Evolutionary conservation across 92 coral and sea anemone genomes (phyloP).

Genomic region (Phenganax stokvisi): DNA sequence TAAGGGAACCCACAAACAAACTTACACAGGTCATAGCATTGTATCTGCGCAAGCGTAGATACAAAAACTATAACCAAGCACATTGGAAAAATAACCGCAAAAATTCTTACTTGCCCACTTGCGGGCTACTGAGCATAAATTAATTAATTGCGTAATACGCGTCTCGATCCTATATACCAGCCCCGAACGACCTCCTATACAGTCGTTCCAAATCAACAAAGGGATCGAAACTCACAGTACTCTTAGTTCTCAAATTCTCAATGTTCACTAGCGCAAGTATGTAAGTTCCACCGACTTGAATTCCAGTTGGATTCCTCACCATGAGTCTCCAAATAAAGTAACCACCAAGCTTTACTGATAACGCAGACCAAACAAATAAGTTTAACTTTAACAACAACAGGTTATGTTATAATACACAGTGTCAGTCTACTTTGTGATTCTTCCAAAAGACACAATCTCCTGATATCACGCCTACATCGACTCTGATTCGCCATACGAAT

Average conservation of each 20-base stretch:
- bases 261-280: conserved; percentile 16
- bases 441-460: conserved; percentile 25
- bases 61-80: no score
- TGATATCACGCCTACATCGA: conserved; percentile 16
- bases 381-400: background rate
- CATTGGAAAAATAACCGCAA: no score
- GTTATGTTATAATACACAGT: background rate
- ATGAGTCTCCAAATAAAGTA: background rate
- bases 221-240: conserved; percentile 7
- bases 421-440: background rate
- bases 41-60: no score
- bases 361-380: background rate
- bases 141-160: no score
- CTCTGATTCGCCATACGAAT: conserved; percentile 31
- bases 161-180: conserved; percentile 30
- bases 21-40: no score
- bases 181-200: conserved; percentile 28
- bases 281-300: background rate
- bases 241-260: background rate
- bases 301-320: background rate
- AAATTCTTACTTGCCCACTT: no score
- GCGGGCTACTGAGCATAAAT: no score
- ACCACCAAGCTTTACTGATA: background rate
- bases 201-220: conserved; percentile 12
- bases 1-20: no score